These are phyloP conservation scores for Nephrotoma guestfalica DNA, from an alignment of 2,888 invertebrate species.

Conservation along the genomic window DNA sequence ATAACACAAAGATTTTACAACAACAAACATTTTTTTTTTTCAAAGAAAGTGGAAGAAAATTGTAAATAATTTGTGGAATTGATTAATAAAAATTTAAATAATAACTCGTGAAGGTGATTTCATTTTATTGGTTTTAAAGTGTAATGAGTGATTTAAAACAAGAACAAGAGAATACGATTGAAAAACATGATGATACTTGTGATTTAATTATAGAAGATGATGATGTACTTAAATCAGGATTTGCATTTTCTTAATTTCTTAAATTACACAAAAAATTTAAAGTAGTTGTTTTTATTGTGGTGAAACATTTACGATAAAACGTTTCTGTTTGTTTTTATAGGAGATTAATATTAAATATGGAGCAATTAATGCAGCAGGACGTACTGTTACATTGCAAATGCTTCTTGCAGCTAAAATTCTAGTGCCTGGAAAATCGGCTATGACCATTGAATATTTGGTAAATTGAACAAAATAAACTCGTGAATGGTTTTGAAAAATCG, in stretches of 20 bases:
- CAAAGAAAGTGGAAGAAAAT: background rate
- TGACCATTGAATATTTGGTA: constrained; percentile 84
- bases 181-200: background rate
- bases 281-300: constrained; percentile 30
- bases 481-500: background rate
- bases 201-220: constrained; percentile 1
- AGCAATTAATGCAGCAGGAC: constrained; percentile 33
- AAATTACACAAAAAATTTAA: constrained; percentile 17
- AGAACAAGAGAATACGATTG: background rate
- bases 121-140: background rate
- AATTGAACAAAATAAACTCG: constrained; percentile 5
- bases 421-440: constrained; percentile 65
- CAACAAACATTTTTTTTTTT: background rate
- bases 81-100: background rate
- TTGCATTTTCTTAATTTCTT: background rate
- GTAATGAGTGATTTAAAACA: background rate
- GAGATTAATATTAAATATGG: constrained; percentile 18
- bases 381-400: constrained; percentile 73
- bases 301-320: constrained; percentile 21
- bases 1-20: background rate
- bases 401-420: constrained; percentile 71
- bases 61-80: background rate
- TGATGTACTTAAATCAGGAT: constrained; percentile 2
- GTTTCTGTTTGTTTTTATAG: constrained; percentile 6
- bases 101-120: background rate